Conservation (phyloP, 2,888 invertebrate species). For the Tridacna gigas region DNA sequence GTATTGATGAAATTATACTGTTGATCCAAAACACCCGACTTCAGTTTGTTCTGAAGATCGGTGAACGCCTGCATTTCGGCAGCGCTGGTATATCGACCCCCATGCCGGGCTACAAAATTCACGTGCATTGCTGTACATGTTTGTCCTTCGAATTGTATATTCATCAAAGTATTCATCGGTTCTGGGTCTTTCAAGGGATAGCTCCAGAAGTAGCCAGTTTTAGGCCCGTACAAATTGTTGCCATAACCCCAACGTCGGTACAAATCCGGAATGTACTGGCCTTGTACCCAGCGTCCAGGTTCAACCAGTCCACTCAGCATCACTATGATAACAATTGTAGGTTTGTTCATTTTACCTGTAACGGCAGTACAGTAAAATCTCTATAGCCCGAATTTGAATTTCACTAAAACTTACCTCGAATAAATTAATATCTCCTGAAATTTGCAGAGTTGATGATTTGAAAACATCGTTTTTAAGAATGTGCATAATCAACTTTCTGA, state of each 20-base stretch:
- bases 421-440: no score
- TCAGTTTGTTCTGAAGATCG: constrained; percentile 63
- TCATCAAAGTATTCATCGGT: constrained; percentile 10
- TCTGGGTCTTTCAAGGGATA: not conserved
- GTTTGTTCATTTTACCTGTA: no score
- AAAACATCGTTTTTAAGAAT: no score
- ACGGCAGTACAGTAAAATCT: no score
- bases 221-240: constrained; percentile 63
- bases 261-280: not conserved
- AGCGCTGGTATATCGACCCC: constrained; percentile 72
- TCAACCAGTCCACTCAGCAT: not conserved
- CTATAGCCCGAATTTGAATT: no score
- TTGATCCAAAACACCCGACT: constrained; percentile 47
- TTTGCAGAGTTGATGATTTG: no score
- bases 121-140: constrained; percentile 73
- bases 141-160: constrained; percentile 13
- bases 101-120: constrained; percentile 74
- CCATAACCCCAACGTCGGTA: constrained; percentile 18
- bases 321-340: no score
- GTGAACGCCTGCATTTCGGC: constrained; percentile 69
- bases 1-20: constrained; percentile 59
- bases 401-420: no score
- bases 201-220: constrained; percentile 72
- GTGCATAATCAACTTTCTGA: no score
- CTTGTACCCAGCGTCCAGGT: not conserved